These are phyloP conservation scores for Hoplodrina ambigua DNA, from an alignment of 2,888 invertebrate genomes.

Conservation along the genomic window DNA sequence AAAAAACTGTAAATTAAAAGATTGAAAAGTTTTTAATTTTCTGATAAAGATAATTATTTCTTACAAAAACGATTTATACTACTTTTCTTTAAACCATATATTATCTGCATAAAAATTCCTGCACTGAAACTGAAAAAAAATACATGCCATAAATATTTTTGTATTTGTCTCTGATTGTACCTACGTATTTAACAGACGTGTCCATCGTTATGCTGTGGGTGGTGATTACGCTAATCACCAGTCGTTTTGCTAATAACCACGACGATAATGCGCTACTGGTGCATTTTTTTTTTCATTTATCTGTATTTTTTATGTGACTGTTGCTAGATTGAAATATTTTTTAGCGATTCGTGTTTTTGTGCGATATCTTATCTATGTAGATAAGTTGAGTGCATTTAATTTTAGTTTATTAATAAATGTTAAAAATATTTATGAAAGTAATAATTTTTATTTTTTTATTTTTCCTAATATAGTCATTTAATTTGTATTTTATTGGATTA, in stretches of 20 bases:
- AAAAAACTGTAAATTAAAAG: too few species aligned
- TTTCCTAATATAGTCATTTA: background rate
- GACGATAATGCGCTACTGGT: constrained; percentile 40
- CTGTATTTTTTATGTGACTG: constrained; percentile 3
- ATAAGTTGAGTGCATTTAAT: background rate
- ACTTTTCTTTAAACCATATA: background rate
- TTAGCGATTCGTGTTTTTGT: background rate
- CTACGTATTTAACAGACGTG: constrained; percentile 39
- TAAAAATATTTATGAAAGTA: background rate
- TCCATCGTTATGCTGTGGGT: constrained; percentile 47
- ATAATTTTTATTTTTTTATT: background rate
- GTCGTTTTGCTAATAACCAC: constrained; percentile 58
- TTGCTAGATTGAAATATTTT: constrained; percentile 2
- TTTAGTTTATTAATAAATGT: background rate
- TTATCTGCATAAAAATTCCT: too few species aligned
- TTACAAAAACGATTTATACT: background rate
- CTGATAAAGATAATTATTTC: background rate
- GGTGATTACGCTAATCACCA: constrained; percentile 58
- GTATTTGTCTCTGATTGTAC: constrained; percentile 18
- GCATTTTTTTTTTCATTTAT: constrained; percentile 32
- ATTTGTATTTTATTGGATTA: constrained; percentile 10
- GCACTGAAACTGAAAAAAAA: background rate
- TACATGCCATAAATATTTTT: constrained; percentile 6
- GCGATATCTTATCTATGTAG: background rate
- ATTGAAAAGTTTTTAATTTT: too few species aligned